Base-by-base conservation (phyloP, 1,140 invertebrate species). In the Papilio helenus region DNA sequence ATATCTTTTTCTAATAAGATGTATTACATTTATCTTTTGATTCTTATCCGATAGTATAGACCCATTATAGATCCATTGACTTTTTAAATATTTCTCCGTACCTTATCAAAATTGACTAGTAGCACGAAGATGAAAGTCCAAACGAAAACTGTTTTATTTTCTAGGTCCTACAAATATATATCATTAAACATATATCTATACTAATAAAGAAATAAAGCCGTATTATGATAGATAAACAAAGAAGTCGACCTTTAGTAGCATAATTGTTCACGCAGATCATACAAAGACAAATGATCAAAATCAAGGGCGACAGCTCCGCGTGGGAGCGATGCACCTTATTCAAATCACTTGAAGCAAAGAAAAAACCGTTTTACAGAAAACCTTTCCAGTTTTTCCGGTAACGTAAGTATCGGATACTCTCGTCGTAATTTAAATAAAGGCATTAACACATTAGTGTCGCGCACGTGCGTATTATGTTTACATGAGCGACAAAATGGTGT, bases 301-400 rank as follows among this genome's bases (percentile, higher is more conserved):
- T 76, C 90, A 89, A 87, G 88, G 87, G 72, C 73, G 82, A 73
- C 84, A 12, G 81, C 76, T 74, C 65, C 80, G 83, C 90, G 92
- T 92, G 90, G 87, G 92, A 92, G 85, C 86, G 85, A 82, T 88
- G 90, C 86, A 84, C 86, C 88, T 82, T 91, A 93, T 92, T 92
- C 89, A 91, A 92, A 92, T 91, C 79, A 81, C 71, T 78, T 84
- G 78, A 79, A 84, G 81, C 73, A 49, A 80, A 85, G 78, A 88
- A 90, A 90, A 88, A 88, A 84, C 77, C 55, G 76, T 83, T 85
- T 88, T 89, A 84, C 83, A 82, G 85, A 86, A 90, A 88, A 85
- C 83, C 88, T 92, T 89, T 90, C 90, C 91, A 84, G 91, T 93
- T 93, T 92, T 93, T 92, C 91, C 92, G 90, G 91, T 92, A 87